These are phyloP conservation scores for Proales similis DNA, from an alignment of 1,140 invertebrate species.

Conservation along the genomic window DNA sequence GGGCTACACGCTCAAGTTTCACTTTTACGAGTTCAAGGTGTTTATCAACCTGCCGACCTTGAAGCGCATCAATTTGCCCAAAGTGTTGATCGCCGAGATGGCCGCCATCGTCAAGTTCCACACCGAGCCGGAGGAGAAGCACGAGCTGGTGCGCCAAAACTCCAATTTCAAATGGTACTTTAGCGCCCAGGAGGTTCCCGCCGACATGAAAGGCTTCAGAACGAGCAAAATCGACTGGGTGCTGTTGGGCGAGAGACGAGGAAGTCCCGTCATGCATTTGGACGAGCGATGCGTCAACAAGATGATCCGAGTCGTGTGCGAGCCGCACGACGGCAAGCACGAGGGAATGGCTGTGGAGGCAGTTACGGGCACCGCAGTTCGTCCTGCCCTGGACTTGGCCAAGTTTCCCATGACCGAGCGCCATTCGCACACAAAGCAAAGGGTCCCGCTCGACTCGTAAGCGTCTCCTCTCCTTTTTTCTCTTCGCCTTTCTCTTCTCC, in stretches of 20 bases:
- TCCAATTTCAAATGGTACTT: slow-evolving; percentile 34
- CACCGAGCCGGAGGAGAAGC: slow-evolving; percentile 2
- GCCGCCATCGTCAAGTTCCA: slow-evolving; percentile 13
- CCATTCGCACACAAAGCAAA: background rate
- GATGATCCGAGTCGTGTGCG: slow-evolving; percentile 10
- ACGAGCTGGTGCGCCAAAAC: slow-evolving; percentile 11
- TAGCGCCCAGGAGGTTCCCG: background rate
- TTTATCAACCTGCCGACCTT: slow-evolving; percentile 11
- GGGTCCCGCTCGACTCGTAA: slow-evolving; percentile 14
- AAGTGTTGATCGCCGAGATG: slow-evolving; percentile 29
- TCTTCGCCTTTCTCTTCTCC: no score
- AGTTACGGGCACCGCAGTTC: slow-evolving; percentile 10
- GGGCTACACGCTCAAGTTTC: slow-evolving; percentile 12
- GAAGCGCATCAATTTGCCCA: slow-evolving; percentile 13
- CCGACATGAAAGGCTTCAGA: background rate
- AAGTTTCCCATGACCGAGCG: slow-evolving; percentile 22
- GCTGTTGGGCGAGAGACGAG: background rate
- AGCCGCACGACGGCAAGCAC: slow-evolving; percentile 4
- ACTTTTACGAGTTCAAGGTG: slow-evolving; percentile 32
- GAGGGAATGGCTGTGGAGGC: slow-evolving; percentile 20
- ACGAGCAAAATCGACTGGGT: slow-evolving; percentile 10
- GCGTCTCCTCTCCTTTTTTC: background rate
- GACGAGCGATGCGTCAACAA: slow-evolving; percentile 10
- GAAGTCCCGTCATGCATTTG: slow-evolving; percentile 1
- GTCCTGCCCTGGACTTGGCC: background rate